These are phyloP conservation scores for Myotis pilosus DNA, from an alignment of 2,797 vertebrate genomes.

Conservation along the genomic window DNA sequence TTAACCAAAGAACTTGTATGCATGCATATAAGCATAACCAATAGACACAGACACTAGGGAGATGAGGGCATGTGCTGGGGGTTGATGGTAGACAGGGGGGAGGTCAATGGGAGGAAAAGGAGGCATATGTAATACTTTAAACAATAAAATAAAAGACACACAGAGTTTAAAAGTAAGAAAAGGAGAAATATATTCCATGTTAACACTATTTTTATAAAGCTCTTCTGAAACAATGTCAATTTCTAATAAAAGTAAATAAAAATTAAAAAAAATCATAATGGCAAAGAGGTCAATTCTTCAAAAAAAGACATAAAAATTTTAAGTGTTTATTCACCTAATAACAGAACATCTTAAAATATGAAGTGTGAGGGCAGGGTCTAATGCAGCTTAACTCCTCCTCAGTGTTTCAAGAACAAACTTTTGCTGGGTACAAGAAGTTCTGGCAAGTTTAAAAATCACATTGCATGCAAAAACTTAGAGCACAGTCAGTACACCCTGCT, in stretches of 20 bases:
- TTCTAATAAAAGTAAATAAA: neutral
- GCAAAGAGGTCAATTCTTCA: neutral
- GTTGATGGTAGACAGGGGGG: too few relatives aligned
- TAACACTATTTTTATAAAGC: neutral
- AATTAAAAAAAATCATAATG: neutral
- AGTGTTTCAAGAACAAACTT: neutral
- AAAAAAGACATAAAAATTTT: neutral
- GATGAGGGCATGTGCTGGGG: too few relatives aligned
- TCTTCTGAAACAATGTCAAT: neutral
- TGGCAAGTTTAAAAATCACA: neutral
- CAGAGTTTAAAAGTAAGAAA: neutral
- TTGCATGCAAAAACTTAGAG: neutral
- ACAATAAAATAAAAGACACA: neutral
- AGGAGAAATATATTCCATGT: neutral
- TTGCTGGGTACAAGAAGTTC: rapidly evolving
- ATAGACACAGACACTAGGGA: too few relatives aligned
- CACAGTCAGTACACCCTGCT: neutral
- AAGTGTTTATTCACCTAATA: neutral
- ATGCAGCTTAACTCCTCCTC: neutral
- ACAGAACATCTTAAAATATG: neutral
- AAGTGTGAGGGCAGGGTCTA: neutral
- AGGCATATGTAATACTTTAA: neutral
- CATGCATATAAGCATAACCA: neutral
- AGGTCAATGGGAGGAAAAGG: too few relatives aligned
- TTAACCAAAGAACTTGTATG: too few relatives aligned